Base-by-base conservation (phyloP, 2,113 vertebrate species). In the Gallinago paraguaiae region DNA sequence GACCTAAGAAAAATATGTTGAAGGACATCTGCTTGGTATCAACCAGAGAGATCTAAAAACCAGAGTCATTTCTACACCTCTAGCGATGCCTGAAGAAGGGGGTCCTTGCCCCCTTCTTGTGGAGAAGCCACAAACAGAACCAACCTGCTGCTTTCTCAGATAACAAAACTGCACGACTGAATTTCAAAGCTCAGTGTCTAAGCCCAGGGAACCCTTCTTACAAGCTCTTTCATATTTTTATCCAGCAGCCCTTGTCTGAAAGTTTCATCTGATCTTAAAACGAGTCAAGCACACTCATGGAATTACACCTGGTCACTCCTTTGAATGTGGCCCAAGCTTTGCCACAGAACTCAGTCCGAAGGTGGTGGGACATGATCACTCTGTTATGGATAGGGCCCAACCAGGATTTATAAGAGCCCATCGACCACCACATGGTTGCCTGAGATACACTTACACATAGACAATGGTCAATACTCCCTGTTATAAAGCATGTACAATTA, bases 331-430 rank as follows among this genome's bases (percentile, higher is more conserved):
- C n/a, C n/a, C n/a, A n/a, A n/a, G n/a, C 68, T 46, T 30, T 51
- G 39, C 43, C 2, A 4, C 63, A 50, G 1, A 0, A 0, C 22
- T 7, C 35, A 31, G 24, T 2, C 48, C 25, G n/a, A 57, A 28
- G 56, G 69, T 13, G 72, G 46, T 9, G 60, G 74, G n/a, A 67
- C 53, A 11, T 0, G 7, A 41, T 3, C 14, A 4, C n/a, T 37
- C 57, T 28, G 19, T 6, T 28, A 41, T 0, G 4, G 57, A 33
- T 0, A 43, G 28, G 28, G 50, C 45, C 59, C 68, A 53, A 37
- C 39, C 7, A 23, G 12, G 60, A 65, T 5, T 9, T 11, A 11
- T 23, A n/a, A 45, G 39, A 74, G 22, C 64, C 59, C 10, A 1
- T 1, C 46, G 45, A 57, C 39, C 63, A 24, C 30, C 68, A 35